Percentiles rank a stretch among this genome's conserved stretches.
These are phyloP conservation scores for Dendropsophus ebraccatus DNA, from an alignment of 2,113 vertebrate species.

Conservation along the genomic window DNA sequence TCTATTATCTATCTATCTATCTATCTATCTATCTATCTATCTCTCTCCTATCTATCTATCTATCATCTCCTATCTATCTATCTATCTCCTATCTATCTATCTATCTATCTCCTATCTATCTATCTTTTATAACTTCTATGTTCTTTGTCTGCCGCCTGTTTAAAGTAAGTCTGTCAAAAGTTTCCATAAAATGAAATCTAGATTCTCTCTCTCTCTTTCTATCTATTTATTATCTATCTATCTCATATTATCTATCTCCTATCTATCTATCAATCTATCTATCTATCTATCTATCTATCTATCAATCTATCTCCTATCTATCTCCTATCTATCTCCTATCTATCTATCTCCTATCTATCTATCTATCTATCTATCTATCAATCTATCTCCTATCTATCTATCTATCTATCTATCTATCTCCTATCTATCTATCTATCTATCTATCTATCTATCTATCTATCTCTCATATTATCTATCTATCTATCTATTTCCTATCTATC, in stretches of 20 bases:
- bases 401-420: not conserved
- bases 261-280: too few relatives aligned
- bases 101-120: not conserved
- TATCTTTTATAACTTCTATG: not conserved
- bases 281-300: not conserved
- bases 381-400: too few relatives aligned
- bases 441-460: not conserved
- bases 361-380: not conserved
- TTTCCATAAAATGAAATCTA: too few relatives aligned
- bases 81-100: not conserved
- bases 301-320: not conserved
- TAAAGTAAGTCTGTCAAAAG: too few relatives aligned
- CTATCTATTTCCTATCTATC: not conserved
- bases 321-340: not conserved
- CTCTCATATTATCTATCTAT: not conserved
- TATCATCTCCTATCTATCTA: not conserved
- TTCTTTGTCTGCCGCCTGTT: too few relatives aligned
- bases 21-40: not conserved
- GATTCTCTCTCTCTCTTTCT: too few relatives aligned
- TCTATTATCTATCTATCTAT: not conserved
- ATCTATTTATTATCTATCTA: too few relatives aligned
- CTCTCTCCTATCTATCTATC: not conserved
- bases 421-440: not conserved
- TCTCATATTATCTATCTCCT: too few relatives aligned
- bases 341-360: not conserved